Evolutionary conservation across 2,113 vertebrate species (phyloP), one percentile per base, ranked within the genome.

Genomic region (Tympanuchus pallidicinctus): DNA sequence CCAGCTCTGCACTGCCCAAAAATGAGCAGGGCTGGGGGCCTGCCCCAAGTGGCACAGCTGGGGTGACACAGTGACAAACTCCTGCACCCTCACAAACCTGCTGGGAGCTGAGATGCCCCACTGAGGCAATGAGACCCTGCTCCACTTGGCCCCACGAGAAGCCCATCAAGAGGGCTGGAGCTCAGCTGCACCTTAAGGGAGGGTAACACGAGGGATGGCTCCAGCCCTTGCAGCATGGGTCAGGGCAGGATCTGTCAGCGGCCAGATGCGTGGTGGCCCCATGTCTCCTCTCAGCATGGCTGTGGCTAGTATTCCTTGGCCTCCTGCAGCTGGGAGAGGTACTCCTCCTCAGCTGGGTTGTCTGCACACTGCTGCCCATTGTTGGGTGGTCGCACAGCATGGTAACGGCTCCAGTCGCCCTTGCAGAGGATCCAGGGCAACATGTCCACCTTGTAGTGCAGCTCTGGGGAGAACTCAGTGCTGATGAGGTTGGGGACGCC

Each of bases 341-440:
- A 99, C 76, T 99, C 98, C 4, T 98, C 98, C 91, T 99, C 98
- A 0, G 97, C 52, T 5, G 99, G 99, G 96, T 99, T 99, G 92
- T 98, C 98, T 0, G 97, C 94, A 38, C 98, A 99, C 56, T 57
- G 96, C 4, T 95, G 91, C 65, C 98, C 98, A 0, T 99, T 99
- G 96, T 99, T 99, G 90, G 99, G 99, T 12, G 99, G 98, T 43
- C 99, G 97, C 70, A 98, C 97, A 0, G 96, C 96, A 0, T 99
- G 99, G 94, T 98, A 99, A 30, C 98, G 98, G 95, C 98, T 99
- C 99, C 99, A 99, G 97, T 99, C 98, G 0, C 98, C 99, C 90
- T 99, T 99, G 96, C 99, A 99, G 63, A 99, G 97, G 96, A 99
- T 98, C 99, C 99, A 99, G 9, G 99, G 99, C 95, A 99, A 94